A percentile compares a stretch with the other conserved stretches of the same genome.
phyloP scores from a whole-genome alignment of 2,797 vertebrate species.

The Orientallactaga sibirica region DNA sequence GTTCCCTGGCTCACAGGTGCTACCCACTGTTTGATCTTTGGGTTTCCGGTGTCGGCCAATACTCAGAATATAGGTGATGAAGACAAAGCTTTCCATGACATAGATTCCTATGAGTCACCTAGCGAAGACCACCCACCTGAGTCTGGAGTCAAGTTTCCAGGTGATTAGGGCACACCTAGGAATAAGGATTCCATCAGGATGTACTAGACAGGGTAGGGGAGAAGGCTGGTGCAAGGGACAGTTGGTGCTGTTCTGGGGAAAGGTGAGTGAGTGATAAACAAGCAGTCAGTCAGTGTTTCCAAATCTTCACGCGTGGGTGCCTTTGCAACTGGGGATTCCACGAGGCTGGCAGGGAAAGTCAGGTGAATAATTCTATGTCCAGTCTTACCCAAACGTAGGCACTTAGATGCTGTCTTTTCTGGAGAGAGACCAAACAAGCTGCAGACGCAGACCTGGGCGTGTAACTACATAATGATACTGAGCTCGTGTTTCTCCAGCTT shows the following conservation, averaged over 20 bases:
- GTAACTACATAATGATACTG: slow-evolving; percentile 76
- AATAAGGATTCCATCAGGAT: not conserved
- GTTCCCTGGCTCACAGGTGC: not conserved
- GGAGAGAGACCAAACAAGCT: not conserved
- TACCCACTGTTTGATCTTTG: not conserved
- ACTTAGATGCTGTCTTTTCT: not conserved
- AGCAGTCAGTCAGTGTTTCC: slow-evolving; percentile 18
- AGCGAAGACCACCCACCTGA: not conserved
- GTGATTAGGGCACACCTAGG: not conserved
- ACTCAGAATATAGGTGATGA: not conserved
- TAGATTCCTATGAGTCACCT: not conserved
- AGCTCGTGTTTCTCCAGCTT: slow-evolving; percentile 94
- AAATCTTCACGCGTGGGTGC: not conserved
- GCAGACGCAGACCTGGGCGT: not conserved
- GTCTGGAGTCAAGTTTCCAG: not conserved
- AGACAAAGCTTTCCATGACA: not conserved
- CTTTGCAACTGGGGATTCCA: not conserved
- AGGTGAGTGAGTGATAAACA: not conserved
- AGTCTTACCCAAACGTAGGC: slow-evolving; percentile 22
- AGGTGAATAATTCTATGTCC: not conserved
- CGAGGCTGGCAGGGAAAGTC: not conserved
- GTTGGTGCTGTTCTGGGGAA: not conserved
- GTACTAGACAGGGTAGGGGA: not conserved
- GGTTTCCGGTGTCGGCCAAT: not conserved
- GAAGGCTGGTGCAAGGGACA: not conserved